These are phyloP conservation scores for Anastatus disparis DNA, from an alignment of 1,140 invertebrate genomes.

Conservation along the genomic window DNA sequence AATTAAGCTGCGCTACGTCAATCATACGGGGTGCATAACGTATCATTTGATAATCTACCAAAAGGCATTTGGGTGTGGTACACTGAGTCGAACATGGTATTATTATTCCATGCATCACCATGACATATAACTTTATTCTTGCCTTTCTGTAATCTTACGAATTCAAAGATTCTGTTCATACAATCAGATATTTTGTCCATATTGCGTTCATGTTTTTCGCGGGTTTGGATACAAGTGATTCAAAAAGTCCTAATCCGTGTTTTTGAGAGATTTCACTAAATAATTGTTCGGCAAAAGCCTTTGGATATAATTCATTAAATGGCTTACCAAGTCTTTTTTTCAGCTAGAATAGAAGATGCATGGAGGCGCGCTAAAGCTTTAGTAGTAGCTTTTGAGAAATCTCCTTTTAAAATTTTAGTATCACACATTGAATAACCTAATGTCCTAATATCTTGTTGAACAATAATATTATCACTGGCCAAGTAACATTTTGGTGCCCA, in stretches of 20 bases:
- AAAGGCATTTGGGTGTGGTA: constrained; percentile 64
- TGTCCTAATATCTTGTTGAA: constrained; percentile 64
- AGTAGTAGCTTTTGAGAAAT: constrained; percentile 64
- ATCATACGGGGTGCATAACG: constrained; percentile 61
- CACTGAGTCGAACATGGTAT: constrained; percentile 47
- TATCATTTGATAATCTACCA: constrained; percentile 70
- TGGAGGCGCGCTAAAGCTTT: constrained; percentile 69
- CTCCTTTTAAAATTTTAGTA: constrained; percentile 57
- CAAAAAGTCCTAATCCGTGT: not conserved
- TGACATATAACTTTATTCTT: constrained; percentile 9
- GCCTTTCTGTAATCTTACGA: not conserved
- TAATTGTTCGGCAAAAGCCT: not conserved
- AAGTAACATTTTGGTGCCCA: constrained; percentile 62
- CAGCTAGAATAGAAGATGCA: constrained; percentile 67
- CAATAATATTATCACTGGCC: constrained; percentile 58
- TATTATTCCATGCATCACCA: constrained; percentile 25
- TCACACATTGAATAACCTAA: constrained; percentile 53
- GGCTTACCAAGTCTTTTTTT: constrained; percentile 56
- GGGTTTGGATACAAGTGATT: not conserved
- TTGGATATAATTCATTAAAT: not conserved
- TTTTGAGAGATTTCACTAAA: not conserved
- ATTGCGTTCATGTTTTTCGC: not conserved
- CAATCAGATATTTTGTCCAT: not conserved
- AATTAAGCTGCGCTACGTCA: constrained; percentile 54
- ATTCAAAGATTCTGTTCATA: not conserved